phyloP scores from a whole-genome alignment of 2,797 vertebrate genomes.

The Sparus aurata region DNA sequence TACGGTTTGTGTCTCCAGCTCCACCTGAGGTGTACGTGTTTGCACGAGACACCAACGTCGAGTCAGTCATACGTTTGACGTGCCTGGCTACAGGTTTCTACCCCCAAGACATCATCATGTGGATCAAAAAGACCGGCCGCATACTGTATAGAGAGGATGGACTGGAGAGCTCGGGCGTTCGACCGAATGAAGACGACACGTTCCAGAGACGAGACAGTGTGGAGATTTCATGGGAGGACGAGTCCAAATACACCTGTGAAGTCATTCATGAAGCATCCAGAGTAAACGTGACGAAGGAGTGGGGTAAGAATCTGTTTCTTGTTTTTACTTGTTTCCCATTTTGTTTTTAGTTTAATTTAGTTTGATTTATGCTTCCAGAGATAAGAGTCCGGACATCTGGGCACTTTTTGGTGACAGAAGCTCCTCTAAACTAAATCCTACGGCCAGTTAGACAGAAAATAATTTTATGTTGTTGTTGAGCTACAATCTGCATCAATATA shows the following conservation, averaged over 20 bases:
- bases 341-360: too few species aligned
- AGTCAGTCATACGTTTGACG: conserved; percentile 12
- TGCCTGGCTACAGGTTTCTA: conserved; percentile 81
- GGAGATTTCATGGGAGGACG: conserved; percentile 55
- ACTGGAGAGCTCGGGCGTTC: background rate
- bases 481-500: too few species aligned
- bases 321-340: too few species aligned
- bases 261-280: accelerated
- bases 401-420: too few species aligned
- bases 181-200: conserved; percentile 71
- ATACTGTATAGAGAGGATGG: background rate
- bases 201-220: conserved; percentile 66
- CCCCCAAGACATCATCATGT: conserved; percentile 47
- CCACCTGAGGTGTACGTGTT: conserved; percentile 15
- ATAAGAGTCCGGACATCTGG: too few species aligned
- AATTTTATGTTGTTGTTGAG: too few species aligned
- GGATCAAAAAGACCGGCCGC: conserved; percentile 23
- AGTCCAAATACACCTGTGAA: conserved; percentile 38
- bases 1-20: conserved; percentile 33
- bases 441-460: too few species aligned
- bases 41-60: accelerated
- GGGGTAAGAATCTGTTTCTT: conserved; percentile 63
- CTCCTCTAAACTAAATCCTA: too few species aligned
- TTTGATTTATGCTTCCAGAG: too few species aligned
- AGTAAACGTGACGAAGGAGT: accelerated